phyloP scores from a whole-genome alignment of 2,797 vertebrate genomes.

The Rhinoraja longicauda region DNA sequence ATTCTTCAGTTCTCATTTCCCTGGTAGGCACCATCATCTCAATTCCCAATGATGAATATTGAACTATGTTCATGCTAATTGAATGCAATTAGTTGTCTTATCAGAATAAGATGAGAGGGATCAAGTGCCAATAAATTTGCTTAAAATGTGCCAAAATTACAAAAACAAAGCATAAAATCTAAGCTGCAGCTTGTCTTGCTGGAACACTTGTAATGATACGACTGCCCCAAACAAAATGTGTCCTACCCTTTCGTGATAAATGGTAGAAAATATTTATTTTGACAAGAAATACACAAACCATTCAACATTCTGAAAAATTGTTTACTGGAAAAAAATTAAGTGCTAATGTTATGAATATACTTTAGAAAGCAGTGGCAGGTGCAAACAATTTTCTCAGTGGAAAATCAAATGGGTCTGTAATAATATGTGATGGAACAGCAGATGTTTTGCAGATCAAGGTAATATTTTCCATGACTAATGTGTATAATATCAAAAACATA shows the following conservation, averaged over 20 bases:
- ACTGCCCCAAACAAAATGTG: background rate
- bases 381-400: constrained; percentile 48
- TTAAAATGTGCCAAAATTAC: background rate
- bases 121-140: background rate
- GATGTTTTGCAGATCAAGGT: constrained; percentile 46
- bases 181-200: constrained; percentile 14
- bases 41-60: background rate
- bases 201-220: background rate
- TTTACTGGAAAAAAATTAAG: constrained; percentile 45
- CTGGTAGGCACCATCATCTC: too few relatives aligned
- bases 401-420: constrained; percentile 46
- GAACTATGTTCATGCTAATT: background rate
- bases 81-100: background rate
- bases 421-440: constrained; percentile 45
- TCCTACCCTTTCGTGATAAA: constrained; percentile 34
- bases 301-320: constrained; percentile 42
- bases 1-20: background rate
- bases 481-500: constrained; percentile 47
- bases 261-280: constrained; percentile 39
- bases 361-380: constrained; percentile 45
- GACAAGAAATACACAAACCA: constrained; percentile 42
- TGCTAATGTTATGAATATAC: constrained; percentile 47
- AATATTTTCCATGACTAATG: constrained; percentile 45
- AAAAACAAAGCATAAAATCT: constrained; percentile 8
- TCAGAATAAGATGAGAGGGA: background rate